Evolutionary conservation across 2,113 vertebrate species (phyloP).

Genomic region (Brachypodius melanocephalos): DNA sequence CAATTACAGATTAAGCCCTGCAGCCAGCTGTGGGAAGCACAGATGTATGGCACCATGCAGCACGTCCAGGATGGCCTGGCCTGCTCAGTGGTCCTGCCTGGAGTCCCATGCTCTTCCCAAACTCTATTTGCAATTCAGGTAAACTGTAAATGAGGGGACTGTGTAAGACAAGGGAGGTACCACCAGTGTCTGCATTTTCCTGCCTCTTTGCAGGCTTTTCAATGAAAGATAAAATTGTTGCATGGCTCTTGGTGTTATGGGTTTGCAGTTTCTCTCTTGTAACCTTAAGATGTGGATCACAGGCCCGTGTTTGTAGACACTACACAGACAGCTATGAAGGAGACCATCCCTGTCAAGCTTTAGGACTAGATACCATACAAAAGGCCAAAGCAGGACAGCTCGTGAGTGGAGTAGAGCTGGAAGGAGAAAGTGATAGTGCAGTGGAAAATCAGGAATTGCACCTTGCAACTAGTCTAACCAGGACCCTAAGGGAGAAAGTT

Average conservation of each 20-base stretch:
- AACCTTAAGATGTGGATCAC: not conserved
- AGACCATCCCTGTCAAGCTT: not conserved
- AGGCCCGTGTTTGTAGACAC: rapidly evolving
- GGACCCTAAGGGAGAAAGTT: not conserved
- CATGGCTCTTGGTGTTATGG: not conserved
- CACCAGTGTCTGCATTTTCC: not conserved
- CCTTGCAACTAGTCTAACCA: not conserved
- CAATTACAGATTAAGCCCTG: not conserved
- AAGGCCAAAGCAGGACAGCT: not conserved
- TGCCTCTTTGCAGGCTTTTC: not conserved
- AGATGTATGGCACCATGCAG: not conserved
- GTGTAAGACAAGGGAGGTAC: not conserved
- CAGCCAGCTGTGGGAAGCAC: not conserved
- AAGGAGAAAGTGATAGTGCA: not conserved
- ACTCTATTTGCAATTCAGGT: not conserved
- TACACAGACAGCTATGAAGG: not conserved
- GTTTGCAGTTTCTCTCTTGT: not conserved
- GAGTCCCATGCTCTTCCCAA: not conserved
- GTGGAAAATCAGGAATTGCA: not conserved
- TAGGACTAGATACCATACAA: not conserved
- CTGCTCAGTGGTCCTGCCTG: not conserved
- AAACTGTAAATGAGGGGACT: not conserved
- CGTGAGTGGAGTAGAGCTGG: not conserved
- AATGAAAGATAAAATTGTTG: not conserved
- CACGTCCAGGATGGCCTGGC: not conserved